A percentile compares a stretch with the other conserved stretches of the same genome.
Conservation (phyloP, 2,797 vertebrate genomes). For the Limnodromus scolopaceus region DNA sequence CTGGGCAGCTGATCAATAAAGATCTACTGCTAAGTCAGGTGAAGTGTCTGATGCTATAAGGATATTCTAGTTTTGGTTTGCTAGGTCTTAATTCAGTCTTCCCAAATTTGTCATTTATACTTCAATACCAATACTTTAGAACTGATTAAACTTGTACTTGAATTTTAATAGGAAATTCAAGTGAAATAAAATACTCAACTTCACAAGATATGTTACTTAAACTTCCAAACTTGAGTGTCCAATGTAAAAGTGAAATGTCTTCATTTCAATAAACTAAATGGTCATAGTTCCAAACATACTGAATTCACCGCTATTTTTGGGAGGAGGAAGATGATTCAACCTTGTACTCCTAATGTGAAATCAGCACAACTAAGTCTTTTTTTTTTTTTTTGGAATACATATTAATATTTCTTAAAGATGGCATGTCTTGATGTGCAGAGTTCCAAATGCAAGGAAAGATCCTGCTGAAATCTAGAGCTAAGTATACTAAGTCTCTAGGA, state of each 20-base stretch:
- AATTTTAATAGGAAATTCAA: background rate
- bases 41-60: background rate
- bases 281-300: background rate
- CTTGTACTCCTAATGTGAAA: background rate
- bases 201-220: background rate
- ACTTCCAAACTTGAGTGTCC: background rate
- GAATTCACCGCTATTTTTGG: background rate
- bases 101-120: background rate
- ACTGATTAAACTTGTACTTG: background rate
- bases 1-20: background rate
- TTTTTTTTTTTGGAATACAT: fast-evolving
- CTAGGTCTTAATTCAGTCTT: background rate
- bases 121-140: background rate
- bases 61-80: background rate
- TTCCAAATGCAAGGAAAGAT: too few relatives aligned
- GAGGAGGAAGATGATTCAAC: background rate
- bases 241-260: background rate
- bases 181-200: background rate
- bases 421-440: background rate
- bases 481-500: background rate
- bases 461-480: background rate
- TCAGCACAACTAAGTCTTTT: too few relatives aligned
- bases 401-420: background rate
- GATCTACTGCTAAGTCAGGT: background rate
- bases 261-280: background rate